These are phyloP conservation scores for Etheostoma nigrum DNA, from an alignment of 2,797 vertebrate species.

Conservation along the genomic window DNA sequence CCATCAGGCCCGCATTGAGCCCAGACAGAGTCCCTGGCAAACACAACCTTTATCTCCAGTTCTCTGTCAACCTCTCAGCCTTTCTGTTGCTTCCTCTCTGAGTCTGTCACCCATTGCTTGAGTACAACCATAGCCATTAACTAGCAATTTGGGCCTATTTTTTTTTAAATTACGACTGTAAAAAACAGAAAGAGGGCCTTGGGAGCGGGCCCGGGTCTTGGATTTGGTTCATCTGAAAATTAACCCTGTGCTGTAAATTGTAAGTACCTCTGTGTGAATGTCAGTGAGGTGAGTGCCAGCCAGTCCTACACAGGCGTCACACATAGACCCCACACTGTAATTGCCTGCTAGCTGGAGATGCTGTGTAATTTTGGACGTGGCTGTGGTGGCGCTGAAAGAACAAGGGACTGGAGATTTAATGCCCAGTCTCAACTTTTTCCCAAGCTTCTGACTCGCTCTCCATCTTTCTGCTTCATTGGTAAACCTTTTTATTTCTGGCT, in stretches of 20 bases:
- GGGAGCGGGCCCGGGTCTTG: conserved; percentile 49
- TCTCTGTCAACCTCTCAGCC: conserved; percentile 49
- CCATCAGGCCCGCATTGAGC: conserved; percentile 70
- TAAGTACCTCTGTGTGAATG: conserved; percentile 58
- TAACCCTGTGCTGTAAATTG: conserved; percentile 66
- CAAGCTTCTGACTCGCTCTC: conserved; percentile 28
- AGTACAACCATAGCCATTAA: conserved; percentile 56
- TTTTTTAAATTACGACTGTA: conserved; percentile 67
- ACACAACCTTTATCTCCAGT: conserved; percentile 56
- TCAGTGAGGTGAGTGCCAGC: conserved; percentile 60
- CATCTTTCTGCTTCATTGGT: conserved; percentile 33
- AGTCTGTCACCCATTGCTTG: conserved; percentile 40
- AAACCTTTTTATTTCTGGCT: conserved; percentile 45
- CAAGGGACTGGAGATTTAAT: conserved; percentile 74
- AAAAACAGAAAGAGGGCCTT: conserved; percentile 37
- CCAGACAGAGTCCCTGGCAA: conserved; percentile 80
- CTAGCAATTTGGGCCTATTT: conserved; percentile 65
- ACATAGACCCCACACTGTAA: conserved; percentile 77
- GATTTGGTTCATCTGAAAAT: conserved; percentile 62
- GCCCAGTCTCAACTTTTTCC: conserved; percentile 48
- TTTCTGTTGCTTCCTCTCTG: conserved; percentile 42
- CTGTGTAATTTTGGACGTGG: conserved; percentile 75
- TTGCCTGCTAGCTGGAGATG: conserved; percentile 76
- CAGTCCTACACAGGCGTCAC: conserved; percentile 64
- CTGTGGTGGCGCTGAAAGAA: conserved; percentile 69